phyloP scores from a whole-genome alignment of 1,140 invertebrate species.

The Anadara kagoshimensis region DNA sequence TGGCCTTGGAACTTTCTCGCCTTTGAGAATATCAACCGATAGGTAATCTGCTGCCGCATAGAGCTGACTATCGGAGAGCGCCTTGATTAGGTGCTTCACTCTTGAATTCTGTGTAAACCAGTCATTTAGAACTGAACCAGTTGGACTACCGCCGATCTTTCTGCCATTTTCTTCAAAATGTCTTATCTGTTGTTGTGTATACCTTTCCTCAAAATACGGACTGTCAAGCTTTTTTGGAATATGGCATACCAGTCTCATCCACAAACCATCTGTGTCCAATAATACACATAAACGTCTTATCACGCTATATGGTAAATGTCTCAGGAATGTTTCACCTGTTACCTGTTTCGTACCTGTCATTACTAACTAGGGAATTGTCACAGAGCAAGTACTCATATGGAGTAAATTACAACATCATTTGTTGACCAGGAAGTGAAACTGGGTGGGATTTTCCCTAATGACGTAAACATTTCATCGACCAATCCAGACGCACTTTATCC shows the following conservation, averaged over 20 bases:
- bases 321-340: conserved; percentile 1
- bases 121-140: conserved; percentile 47
- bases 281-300: background rate
- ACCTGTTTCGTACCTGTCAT: background rate
- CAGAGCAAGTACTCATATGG: no score
- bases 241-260: conserved; percentile 3
- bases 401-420: no score
- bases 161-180: conserved; percentile 13
- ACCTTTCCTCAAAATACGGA: conserved; percentile 13
- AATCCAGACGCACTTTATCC: no score
- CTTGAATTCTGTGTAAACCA: conserved; percentile 62
- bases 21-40: conserved; percentile 45
- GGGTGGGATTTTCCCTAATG: no score
- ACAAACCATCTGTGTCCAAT: conserved; percentile 14
- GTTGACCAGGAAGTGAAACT: no score
- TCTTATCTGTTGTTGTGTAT: conserved; percentile 7
- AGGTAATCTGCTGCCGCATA: conserved; percentile 58
- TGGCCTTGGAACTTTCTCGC: conserved; percentile 19
- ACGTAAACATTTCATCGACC: no score
- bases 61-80: conserved; percentile 40
- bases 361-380: no score
- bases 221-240: conserved; percentile 14
- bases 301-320: conserved; percentile 8
- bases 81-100: conserved; percentile 55
- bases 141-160: conserved; percentile 4